Evolutionary conservation across 2,888 invertebrate genomes (phyloP), one percentile per base, ranked within the genome.

Genomic region (Pharmacophagus antenor): DNA sequence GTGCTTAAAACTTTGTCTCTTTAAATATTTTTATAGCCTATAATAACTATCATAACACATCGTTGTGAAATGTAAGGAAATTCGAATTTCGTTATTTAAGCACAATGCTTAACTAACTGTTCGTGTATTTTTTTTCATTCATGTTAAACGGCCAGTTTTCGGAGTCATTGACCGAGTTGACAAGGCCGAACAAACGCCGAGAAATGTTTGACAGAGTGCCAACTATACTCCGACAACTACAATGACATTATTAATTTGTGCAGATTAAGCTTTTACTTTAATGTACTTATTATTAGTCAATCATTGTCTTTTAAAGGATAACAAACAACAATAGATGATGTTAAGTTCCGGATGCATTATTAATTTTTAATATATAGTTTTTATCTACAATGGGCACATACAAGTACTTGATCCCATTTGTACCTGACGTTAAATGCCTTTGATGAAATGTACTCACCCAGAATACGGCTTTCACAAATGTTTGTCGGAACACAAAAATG

Each of bases 171-270:
- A 82, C 82, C 83, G 82, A 68, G 73, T 75, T 79, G 81, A 86
- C 81, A 82, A 76, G 75, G 67, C 68, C 69, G 75, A 77, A 80
- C 78, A 78, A 84, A 80, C 78, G 76, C 74, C 76, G 79, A 74
- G 69, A 76, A 85, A 87, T 86, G 79, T 72, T 86, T 87, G 88
- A 79, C 86, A 84, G 73, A 67, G 74, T 83, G 88, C 88, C 88
- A 88, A 85, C 67, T 69, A 71, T 63, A 50, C 47, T 46, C 47
- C 10, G 41, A 23, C 25, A 51, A 41, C 47, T 23, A 47, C 41
- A 56, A 53, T 56, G 27, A 52, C 48, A 56, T 56, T 55, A 27
- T 60, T 56, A 56, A 48, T 61, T 27, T 18, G 21, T 48, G 21
- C 41, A 42, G 21, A 49, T 52, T 42, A 53, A 56, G 22, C 27